Evolutionary conservation across 2,888 invertebrate species (phyloP).

Genomic region (Ochropleura plecta): DNA sequence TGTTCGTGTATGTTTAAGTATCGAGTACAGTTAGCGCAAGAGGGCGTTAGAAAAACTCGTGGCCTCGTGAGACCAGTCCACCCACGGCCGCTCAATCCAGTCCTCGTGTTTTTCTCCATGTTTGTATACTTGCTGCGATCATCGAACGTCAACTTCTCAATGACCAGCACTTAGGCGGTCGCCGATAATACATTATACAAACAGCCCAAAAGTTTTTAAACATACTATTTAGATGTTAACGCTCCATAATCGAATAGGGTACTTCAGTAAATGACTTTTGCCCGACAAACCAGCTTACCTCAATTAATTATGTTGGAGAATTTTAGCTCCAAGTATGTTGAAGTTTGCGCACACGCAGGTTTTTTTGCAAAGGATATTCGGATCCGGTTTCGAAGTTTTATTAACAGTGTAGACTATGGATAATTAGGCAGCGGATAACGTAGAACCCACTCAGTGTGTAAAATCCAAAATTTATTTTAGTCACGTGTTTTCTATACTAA

Average conservation of each 20-base stretch:
- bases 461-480: conserved; percentile 6
- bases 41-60: conserved; percentile 85
- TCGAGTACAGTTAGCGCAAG: conserved; percentile 83
- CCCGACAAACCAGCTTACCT: conserved; percentile 63
- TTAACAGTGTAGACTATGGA: neutral
- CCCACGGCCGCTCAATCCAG: conserved; percentile 80
- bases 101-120: conserved; percentile 72
- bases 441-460: conserved; percentile 9
- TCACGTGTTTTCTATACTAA: conserved; percentile 29
- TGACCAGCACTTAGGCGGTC: conserved; percentile 30
- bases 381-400: conserved; percentile 59
- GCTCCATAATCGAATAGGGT: neutral
- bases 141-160: conserved; percentile 66
- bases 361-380: conserved; percentile 46
- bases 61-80: conserved; percentile 82
- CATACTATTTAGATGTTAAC: neutral
- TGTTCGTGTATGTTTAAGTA: conserved; percentile 67
- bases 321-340: conserved; percentile 55
- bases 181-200: conserved; percentile 26
- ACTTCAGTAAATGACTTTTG: conserved; percentile 5
- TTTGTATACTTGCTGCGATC: conserved; percentile 66
- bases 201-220: conserved; percentile 24
- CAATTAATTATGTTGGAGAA: conserved; percentile 66
- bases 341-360: conserved; percentile 31
- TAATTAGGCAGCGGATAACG: neutral